These are phyloP conservation scores for Ceratina japonica DNA, from an alignment of 1,140 invertebrate genomes.

Conservation along the genomic window DNA sequence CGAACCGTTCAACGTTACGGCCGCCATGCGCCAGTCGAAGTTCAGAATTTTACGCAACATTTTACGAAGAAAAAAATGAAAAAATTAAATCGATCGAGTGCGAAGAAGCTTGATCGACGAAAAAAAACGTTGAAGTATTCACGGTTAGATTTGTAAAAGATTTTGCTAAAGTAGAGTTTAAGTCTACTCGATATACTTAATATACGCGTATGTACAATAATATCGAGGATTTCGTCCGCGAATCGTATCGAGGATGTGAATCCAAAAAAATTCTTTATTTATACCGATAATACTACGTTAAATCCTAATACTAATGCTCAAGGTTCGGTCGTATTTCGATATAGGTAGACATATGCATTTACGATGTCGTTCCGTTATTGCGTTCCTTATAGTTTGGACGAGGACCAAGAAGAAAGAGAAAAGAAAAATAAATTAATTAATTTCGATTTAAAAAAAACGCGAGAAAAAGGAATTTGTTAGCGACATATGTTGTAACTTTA, in stretches of 20 bases:
- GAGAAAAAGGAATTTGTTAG: conserved; percentile 33
- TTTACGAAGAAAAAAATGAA: conserved; percentile 45
- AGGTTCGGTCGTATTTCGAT: conserved; percentile 47
- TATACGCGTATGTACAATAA: conserved; percentile 65
- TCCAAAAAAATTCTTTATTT: conserved; percentile 60
- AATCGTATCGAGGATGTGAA: conserved; percentile 70
- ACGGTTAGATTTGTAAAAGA: conserved; percentile 66
- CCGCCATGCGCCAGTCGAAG: conserved; percentile 50
- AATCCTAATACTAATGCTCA: conserved; percentile 61
- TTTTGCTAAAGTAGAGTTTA: conserved; percentile 69
- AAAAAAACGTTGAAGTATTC: conserved; percentile 48
- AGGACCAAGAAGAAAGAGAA: conserved; percentile 58
- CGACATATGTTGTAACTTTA: conserved; percentile 62
- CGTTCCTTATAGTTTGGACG: conserved; percentile 44
- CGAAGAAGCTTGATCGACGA: conserved; percentile 23
- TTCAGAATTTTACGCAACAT: conserved; percentile 51
- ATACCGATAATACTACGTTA: conserved; percentile 47
- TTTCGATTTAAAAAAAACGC: neutral
- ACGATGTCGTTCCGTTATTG: conserved; percentile 43
- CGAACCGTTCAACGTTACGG: conserved; percentile 52
- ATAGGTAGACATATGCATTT: conserved; percentile 4
- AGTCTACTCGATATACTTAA: conserved; percentile 69
- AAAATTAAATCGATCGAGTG: conserved; percentile 35
- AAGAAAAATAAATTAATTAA: conserved; percentile 17
- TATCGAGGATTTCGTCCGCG: conserved; percentile 57